These are phyloP conservation scores for Xiphophorus hellerii DNA, from an alignment of 2,113 vertebrate species.

Conservation along the genomic window DNA sequence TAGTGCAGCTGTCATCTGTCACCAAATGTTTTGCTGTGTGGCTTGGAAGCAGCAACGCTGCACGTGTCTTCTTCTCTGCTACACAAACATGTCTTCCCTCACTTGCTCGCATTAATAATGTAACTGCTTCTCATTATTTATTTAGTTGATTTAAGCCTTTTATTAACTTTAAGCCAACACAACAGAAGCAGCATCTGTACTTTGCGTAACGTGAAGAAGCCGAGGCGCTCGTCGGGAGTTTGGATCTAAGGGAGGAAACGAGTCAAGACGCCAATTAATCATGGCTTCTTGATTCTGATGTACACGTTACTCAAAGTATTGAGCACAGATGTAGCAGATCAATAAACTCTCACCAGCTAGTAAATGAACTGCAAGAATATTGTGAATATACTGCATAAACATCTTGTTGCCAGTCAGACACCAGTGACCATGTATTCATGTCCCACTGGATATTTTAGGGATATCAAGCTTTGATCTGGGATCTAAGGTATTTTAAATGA, in stretches of 20 bases:
- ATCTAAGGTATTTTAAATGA: neutral
- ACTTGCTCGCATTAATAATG: slow-evolving; percentile 11
- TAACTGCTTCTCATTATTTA: neutral
- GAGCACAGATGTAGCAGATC: slow-evolving; percentile 43
- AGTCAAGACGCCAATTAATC: neutral
- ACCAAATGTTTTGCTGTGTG: neutral
- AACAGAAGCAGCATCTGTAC: neutral
- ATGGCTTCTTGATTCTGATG: slow-evolving; percentile 5
- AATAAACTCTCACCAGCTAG: slow-evolving; percentile 38
- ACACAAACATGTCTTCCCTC: slow-evolving; percentile 1
- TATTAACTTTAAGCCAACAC: neutral
- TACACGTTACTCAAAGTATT: slow-evolving; percentile 52
- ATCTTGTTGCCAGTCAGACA: neutral
- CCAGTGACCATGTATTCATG: neutral
- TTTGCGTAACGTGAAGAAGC: neutral
- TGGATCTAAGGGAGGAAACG: slow-evolving; percentile 18
- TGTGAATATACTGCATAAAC: neutral
- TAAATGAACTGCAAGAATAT: slow-evolving; percentile 36
- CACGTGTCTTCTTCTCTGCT: neutral
- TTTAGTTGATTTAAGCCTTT: neutral
- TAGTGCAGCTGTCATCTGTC: neutral
- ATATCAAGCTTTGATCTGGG: neutral
- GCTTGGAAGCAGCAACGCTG: neutral
- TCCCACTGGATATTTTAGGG: neutral
- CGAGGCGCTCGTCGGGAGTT: neutral